These are phyloP conservation scores for Drosophila obscura DNA, from an alignment of 1,140 invertebrate genomes.

Conservation along the genomic window DNA sequence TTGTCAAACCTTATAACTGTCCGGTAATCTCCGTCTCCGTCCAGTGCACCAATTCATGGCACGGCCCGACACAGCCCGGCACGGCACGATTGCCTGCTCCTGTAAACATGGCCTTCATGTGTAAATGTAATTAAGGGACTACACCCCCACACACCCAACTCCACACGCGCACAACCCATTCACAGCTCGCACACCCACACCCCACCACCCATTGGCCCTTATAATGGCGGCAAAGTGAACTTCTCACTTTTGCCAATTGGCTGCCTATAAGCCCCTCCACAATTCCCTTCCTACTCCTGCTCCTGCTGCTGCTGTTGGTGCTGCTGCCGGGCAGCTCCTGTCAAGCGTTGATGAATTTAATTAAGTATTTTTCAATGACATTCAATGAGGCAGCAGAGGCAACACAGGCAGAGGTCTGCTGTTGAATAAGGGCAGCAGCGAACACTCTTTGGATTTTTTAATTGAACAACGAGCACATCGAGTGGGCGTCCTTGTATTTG, in stretches of 20 bases:
- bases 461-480: conserved; percentile 61
- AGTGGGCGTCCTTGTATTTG: not conserved
- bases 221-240: conserved; percentile 73
- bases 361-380: conserved; percentile 80
- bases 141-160: conserved; percentile 15
- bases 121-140: conserved; percentile 74
- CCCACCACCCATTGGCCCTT: conserved; percentile 39
- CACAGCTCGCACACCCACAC: conserved; percentile 11
- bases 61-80: not conserved
- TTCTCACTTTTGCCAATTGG: conserved; percentile 74
- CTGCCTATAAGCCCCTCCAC: conserved; percentile 50
- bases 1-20: conserved; percentile 52
- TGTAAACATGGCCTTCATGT: conserved; percentile 58
- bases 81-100: conserved; percentile 16
- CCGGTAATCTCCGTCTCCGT: conserved; percentile 36
- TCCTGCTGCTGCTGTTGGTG: not conserved
- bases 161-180: conserved; percentile 1
- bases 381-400: conserved; percentile 44
- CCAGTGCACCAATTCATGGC: conserved; percentile 25
- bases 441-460: conserved; percentile 53
- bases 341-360: conserved; percentile 82
- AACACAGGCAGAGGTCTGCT: conserved; percentile 9
- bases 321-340: conserved; percentile 50
- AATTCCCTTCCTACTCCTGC: not conserved
- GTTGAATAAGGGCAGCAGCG: conserved; percentile 16